A percentile compares a stretch with the other conserved stretches of the same genome.
Conservation (phyloP, 1,140 invertebrate genomes). For the Meloidogyne floridensis region DNA sequence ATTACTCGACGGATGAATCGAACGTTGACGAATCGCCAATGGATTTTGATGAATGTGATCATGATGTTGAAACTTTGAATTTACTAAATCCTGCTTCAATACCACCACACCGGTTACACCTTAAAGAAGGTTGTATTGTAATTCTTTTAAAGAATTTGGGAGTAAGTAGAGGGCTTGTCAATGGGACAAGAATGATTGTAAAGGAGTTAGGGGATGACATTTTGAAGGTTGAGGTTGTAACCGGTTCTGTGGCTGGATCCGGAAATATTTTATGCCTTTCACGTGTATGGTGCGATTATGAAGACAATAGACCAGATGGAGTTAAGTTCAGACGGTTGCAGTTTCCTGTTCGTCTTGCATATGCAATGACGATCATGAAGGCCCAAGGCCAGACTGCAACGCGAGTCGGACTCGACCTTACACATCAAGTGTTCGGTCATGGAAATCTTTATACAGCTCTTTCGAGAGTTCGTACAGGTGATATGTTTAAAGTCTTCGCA, state of each 20-base stretch:
- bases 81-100: not conserved
- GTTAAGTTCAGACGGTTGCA: slow-evolving; percentile 13
- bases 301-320: not conserved
- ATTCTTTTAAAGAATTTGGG: slow-evolving; percentile 18
- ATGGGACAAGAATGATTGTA: slow-evolving; percentile 32
- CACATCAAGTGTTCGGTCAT: slow-evolving; percentile 21
- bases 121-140: slow-evolving; percentile 25
- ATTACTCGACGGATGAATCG: slow-evolving; percentile 9
- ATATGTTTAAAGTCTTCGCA: too few species aligned
- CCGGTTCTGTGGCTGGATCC: too few species aligned
- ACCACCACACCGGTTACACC: slow-evolving; percentile 18
- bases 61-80: slow-evolving; percentile 12
- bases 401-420: slow-evolving; percentile 9
- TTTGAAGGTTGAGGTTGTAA: too few species aligned
- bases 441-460: slow-evolving; percentile 14
- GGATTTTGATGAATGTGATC: too few species aligned
- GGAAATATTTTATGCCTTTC: not conserved
- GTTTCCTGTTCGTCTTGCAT: slow-evolving; percentile 24
- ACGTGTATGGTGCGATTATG: not conserved
- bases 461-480: too few species aligned
- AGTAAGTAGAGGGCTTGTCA: slow-evolving; percentile 5
- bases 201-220: not conserved
- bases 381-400: slow-evolving; percentile 20
- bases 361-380: slow-evolving; percentile 29
- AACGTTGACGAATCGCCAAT: slow-evolving; percentile 9